Percentiles rank a stretch among this genome's conserved stretches.
Conservation (phyloP, 1,140 invertebrate genomes). For the Hycleus phaleratus region DNA sequence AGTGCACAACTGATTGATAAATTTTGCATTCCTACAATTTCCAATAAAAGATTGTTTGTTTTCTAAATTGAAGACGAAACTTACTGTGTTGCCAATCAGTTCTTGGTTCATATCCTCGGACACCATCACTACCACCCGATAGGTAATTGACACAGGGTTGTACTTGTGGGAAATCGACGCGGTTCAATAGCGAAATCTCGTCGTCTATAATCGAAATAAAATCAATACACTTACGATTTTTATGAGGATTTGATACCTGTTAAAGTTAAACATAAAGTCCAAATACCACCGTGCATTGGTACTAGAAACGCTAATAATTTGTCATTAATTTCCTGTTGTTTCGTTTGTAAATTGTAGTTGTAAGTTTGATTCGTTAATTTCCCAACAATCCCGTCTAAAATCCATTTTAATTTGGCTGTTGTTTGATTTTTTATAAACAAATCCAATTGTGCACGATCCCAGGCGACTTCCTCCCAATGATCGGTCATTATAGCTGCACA, state of each 20-base stretch:
- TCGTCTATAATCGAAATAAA: constrained; percentile 49
- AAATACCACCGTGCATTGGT: constrained; percentile 79
- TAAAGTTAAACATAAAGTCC: constrained; percentile 74
- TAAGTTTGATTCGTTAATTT: constrained; percentile 36
- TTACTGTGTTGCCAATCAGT: constrained; percentile 79
- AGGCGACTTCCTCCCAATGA: constrained; percentile 75
- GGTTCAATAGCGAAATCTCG: constrained; percentile 56
- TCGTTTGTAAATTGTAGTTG: no score
- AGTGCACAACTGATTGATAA: constrained; percentile 84
- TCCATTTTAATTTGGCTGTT: constrained; percentile 51
- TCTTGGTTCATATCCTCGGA: constrained; percentile 56
- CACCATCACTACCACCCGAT: constrained; percentile 52
- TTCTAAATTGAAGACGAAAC: constrained; percentile 26
- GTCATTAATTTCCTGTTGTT: constrained; percentile 18
- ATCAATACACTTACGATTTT: constrained; percentile 5
- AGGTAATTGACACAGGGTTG: constrained; percentile 70
- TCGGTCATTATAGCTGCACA: constrained; percentile 77
- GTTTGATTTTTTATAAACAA: constrained; percentile 32
- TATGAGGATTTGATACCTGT: constrained; percentile 45
- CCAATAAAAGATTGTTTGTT: neutral
- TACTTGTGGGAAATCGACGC: constrained; percentile 60
- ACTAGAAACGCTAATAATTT: constrained; percentile 57
- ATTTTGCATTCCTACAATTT: constrained; percentile 80
- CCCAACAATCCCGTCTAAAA: constrained; percentile 56
- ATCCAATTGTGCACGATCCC: constrained; percentile 53